A percentile compares a stretch with the other conserved stretches of the same genome.
These are phyloP conservation scores for Limonius californicus DNA, from an alignment of 1,140 invertebrate species.

Conservation along the genomic window DNA sequence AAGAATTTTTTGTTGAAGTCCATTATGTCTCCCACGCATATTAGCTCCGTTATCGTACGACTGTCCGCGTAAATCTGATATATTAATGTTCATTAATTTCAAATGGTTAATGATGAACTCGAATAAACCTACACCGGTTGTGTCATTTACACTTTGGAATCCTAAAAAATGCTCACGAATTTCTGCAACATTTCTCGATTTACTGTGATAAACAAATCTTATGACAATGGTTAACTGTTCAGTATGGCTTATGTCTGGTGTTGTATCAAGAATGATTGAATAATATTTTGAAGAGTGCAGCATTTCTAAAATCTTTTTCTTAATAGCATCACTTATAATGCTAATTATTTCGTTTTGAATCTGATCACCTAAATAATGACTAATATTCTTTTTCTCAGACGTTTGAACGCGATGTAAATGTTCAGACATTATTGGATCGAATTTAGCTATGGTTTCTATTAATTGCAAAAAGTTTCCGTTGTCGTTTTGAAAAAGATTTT, in stretches of 20 bases:
- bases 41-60: too few species aligned
- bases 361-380: not conserved
- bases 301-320: conserved; percentile 17
- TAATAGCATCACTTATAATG: not conserved
- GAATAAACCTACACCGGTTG: too few species aligned
- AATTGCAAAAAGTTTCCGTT: conserved; percentile 26
- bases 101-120: too few species aligned
- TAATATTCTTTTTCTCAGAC: not conserved
- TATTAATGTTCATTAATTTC: too few species aligned
- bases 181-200: too few species aligned
- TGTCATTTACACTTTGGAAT: too few species aligned
- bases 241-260: conserved; percentile 12
- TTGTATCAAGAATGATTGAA: conserved; percentile 13
- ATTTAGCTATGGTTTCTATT: conserved; percentile 21
- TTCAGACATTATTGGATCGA: conserved; percentile 21
- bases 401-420: not conserved
- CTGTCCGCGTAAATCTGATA: too few species aligned
- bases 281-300: conserved; percentile 2
- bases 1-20: too few species aligned
- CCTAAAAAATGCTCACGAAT: too few species aligned
- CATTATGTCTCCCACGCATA: too few species aligned
- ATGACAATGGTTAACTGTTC: conserved; percentile 16
- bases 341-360: conserved; percentile 18
- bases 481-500: conserved; percentile 18
- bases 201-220: conserved; percentile 16